These are phyloP conservation scores for Oncorhynchus masou DNA, from an alignment of 2,113 vertebrate genomes.

Conservation along the genomic window DNA sequence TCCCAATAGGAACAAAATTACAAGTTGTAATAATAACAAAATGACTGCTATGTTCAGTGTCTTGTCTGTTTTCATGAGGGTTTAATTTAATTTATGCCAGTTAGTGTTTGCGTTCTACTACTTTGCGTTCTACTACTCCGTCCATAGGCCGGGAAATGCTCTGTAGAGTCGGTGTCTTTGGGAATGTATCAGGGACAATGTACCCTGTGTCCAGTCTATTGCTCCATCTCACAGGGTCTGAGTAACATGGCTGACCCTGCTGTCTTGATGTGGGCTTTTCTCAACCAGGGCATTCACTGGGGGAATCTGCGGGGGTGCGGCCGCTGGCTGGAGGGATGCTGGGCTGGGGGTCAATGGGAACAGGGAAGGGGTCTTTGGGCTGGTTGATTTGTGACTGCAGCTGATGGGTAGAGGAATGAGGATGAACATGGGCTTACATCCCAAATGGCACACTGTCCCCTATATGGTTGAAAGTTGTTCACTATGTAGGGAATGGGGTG, in stretches of 20 bases:
- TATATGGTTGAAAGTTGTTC: not conserved
- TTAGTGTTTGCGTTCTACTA: too few species aligned
- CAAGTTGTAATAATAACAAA: not conserved
- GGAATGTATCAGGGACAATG: constrained; percentile 15
- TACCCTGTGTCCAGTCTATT: not conserved
- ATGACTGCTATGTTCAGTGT: not conserved
- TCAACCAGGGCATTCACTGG: constrained; percentile 3
- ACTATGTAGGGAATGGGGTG: not conserved
- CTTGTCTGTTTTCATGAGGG: too few species aligned
- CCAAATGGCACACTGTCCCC: too few species aligned
- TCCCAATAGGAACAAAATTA: not conserved
- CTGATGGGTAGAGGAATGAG: constrained; percentile 13
- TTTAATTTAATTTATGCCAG: too few species aligned
- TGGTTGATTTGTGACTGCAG: not conserved
- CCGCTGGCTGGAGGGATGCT: not conserved
- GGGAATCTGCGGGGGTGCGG: not conserved
- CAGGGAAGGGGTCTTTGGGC: constrained; percentile 1
- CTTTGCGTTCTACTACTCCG: too few species aligned
- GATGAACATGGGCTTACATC: constrained; percentile 4
- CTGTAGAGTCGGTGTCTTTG: not conserved
- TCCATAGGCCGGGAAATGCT: too few species aligned
- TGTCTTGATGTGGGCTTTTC: constrained; percentile 5
- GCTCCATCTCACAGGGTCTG: not conserved
- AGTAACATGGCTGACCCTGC: constrained; percentile 8
- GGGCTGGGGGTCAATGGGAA: not conserved